Conservation (phyloP, 1,140 invertebrate genomes). For the Drosophila biarmipes region DNA sequence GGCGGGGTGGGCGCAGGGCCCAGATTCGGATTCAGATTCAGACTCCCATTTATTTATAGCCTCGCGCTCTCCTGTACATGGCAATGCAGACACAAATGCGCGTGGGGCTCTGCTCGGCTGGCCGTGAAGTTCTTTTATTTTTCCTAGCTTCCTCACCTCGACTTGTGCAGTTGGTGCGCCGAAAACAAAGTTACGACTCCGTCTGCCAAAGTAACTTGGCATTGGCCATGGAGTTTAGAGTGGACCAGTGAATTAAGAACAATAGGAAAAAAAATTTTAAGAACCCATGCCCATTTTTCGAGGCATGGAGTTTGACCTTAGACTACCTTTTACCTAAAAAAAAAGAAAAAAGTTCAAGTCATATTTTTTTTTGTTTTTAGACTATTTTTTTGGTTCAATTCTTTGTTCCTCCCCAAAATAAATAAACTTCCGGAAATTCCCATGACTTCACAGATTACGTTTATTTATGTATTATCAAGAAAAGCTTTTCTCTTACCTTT, state of each 20-base stretch:
- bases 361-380: too few relatives aligned
- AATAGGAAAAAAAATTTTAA: too few relatives aligned
- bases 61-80: constrained; percentile 34
- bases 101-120: constrained; percentile 60
- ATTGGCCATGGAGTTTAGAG: constrained; percentile 55
- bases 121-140: constrained; percentile 67
- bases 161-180: constrained; percentile 24
- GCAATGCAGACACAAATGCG: constrained; percentile 43
- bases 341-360: too few relatives aligned
- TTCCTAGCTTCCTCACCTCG: constrained; percentile 15
- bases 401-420: too few relatives aligned
- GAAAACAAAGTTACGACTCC: constrained; percentile 24
- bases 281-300: too few relatives aligned
- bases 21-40: constrained; percentile 39
- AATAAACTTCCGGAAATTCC: not conserved
- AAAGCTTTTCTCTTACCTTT: not conserved
- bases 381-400: too few relatives aligned
- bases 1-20: constrained; percentile 34
- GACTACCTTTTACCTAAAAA: too few relatives aligned
- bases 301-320: too few relatives aligned
- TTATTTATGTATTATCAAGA: not conserved
- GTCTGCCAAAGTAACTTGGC: constrained; percentile 47
- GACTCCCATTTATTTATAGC: constrained; percentile 67
- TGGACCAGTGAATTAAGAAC: constrained; percentile 14
- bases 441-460: not conserved